phyloP scores from a whole-genome alignment of 2,113 vertebrate genomes.

The Rynchops niger region DNA sequence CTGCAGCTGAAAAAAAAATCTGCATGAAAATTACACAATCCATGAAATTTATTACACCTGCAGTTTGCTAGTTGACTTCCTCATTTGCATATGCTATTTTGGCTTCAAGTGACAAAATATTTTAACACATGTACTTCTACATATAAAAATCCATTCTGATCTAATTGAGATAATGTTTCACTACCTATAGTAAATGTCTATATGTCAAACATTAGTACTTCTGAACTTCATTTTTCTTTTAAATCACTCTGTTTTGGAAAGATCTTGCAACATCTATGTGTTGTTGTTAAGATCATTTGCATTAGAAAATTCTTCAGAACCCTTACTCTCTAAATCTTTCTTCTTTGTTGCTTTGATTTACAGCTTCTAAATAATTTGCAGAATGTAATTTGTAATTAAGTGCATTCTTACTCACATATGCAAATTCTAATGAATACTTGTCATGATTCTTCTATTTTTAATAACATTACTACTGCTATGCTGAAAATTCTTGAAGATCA shows the following conservation, averaged over 20 bases:
- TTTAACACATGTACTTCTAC: background rate
- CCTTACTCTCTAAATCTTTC: slow-evolving; percentile 11
- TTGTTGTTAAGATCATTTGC: background rate
- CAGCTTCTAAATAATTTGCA: slow-evolving; percentile 69
- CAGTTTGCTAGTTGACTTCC: background rate
- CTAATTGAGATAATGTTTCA: background rate
- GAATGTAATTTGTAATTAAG: slow-evolving; percentile 69
- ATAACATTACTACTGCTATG: slow-evolving; percentile 43
- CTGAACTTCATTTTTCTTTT: background rate
- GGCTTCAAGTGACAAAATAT: background rate
- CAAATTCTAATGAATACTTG: slow-evolving; percentile 74
- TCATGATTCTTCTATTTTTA: slow-evolving; percentile 73
- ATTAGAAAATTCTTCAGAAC: slow-evolving; percentile 29
- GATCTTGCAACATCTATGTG: background rate
- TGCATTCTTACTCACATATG: slow-evolving; percentile 69
- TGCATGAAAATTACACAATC: background rate
- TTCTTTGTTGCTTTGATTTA: slow-evolving; percentile 67
- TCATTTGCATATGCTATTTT: background rate
- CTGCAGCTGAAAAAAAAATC: background rate
- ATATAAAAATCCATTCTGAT: background rate
- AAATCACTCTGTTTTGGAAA: background rate
- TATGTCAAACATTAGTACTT: background rate
- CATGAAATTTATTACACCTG: slow-evolving; percentile 48
- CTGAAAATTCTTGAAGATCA: slow-evolving; percentile 70
- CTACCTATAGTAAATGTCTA: background rate